Evolutionary conservation across 2,888 invertebrate genomes (phyloP).

Genomic region (Cryptosula pallasiana): DNA sequence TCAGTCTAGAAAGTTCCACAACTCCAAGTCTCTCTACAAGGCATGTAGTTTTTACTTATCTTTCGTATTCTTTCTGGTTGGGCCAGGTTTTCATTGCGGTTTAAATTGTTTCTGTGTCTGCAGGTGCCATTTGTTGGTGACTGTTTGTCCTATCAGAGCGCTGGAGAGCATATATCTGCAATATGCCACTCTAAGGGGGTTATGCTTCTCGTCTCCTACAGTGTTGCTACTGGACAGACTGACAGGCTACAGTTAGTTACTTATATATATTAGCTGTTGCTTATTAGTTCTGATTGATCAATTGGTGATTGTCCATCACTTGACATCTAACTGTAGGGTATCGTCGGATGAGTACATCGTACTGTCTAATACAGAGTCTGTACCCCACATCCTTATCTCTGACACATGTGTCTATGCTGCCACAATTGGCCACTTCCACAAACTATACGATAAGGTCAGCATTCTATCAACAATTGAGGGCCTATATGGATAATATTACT

Average conservation of each 20-base stretch:
- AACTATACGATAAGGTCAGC: not conserved
- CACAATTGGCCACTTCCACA: not conserved
- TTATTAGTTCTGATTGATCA: too few species aligned
- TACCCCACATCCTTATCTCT: not conserved
- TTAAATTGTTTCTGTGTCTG: too few species aligned
- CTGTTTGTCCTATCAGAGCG: not conserved
- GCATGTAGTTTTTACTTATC: too few species aligned
- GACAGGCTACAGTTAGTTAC: not conserved
- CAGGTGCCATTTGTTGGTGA: constrained; percentile 13
- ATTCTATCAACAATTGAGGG: not conserved
- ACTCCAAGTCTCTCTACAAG: not conserved
- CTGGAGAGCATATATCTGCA: not conserved
- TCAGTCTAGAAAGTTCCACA: not conserved
- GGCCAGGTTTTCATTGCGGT: too few species aligned
- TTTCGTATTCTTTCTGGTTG: too few species aligned
- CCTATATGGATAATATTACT: too few species aligned
- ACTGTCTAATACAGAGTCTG: not conserved
- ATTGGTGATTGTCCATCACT: too few species aligned
- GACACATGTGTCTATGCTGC: not conserved
- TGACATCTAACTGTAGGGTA: too few species aligned
- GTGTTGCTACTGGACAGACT: not conserved
- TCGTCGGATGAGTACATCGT: not conserved
- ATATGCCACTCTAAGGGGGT: not conserved
- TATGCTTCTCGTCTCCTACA: not conserved
- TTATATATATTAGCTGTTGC: too few species aligned